Evolutionary conservation across 2,113 vertebrate genomes (phyloP), one percentile per base, ranked within the genome.

Genomic region (Machaerirhynchus nigripectus): DNA sequence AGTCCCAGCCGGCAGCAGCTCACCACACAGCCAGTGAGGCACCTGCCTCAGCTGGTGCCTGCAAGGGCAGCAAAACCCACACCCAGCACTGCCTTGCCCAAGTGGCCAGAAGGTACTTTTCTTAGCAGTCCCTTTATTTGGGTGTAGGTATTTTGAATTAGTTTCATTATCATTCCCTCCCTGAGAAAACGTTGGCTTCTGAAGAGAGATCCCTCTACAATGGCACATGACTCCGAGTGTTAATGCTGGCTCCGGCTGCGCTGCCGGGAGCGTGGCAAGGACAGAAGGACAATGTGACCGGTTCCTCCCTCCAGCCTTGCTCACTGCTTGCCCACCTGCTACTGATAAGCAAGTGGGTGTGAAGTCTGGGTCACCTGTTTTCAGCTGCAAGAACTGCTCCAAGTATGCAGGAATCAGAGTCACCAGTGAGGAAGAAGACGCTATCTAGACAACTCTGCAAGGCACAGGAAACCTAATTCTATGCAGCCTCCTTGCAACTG

Each of bases 11-110:
- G 1, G 18, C 76, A 40, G 8, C 20, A 15, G 47, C 17, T 3
- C 67, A 7, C 28, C 19, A 7, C 0, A 0, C 0, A 6, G 59
- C 28, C 0, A 0, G n/a, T 3, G n/a, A n/a, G n/a, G n/a, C n/a
- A n/a, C n/a, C 44, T 37, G 24, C 49, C 57, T 40, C 31, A 37
- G 61, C 50, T 61, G 60, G 44, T 28, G 26, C 26, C 63, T 49
- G 59, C 78, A 11, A 23, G 42, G 47, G 47, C 50, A 83, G 70
- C 39, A 39, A 35, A 63, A 26, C 28, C 47, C 47, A 44, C 39
- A 56, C 16, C 21, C 57, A 59, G 60, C 55, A 31, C 46, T 39
- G 47, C 44, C 44, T 37, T 4, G 12, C 33, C 57, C n/a, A 17
- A 31, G 47, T 6, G 46, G 22, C 65, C 67, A 82, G 33, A 21